Evolutionary conservation across 2,888 invertebrate species (phyloP), one percentile per base, ranked within the genome.

Genomic region (Chesias legatella): DNA sequence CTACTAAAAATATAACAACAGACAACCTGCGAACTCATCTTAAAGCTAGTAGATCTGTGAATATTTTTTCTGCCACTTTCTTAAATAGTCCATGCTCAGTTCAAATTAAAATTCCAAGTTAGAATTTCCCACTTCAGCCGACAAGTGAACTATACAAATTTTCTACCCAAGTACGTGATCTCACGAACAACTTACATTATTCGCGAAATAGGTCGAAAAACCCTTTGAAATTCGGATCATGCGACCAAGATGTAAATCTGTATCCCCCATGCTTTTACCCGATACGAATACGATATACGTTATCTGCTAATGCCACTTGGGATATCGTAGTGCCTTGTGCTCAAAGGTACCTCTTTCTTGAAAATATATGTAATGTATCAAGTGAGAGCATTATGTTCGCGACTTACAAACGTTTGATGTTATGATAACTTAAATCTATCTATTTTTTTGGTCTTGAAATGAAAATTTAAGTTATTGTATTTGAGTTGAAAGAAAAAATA

Each of bases 251-350:
- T 79, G 74, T 53, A 73, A 84, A 80, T 86, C 83, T 77, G 77
- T 67, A 84, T 79, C 77, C 84, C 85, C 84, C 76, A 74, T 79
- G 81, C 84, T 84, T 83, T 83, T 74, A 82, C 79, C 67, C 75
- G 82, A 81, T 80, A 67, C 81, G 81, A 68, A 83, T 82, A 80
- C 83, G 75, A 74, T 83, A 81, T 78, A 78, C 71, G 80, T 81
- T 84, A 83, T 83, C 79, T 73, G 52, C 63, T 83, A 83, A 85
- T 82, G 76, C 67, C 86, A 78, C 86, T 69, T 73, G 86, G 86
- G 86, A 86, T 73, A 55, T 51, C 43, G 73, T 83, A 83, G 77
- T 79, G 75, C 82, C 82, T 82, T 82, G 80, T 79, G 69, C 70
- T 78, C 85, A 86, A 85, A 86, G 84, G 79, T 71, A 82, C 76